Evolutionary conservation across 2,797 vertebrate species (phyloP).

Genomic region (Poecilia gillii): DNA sequence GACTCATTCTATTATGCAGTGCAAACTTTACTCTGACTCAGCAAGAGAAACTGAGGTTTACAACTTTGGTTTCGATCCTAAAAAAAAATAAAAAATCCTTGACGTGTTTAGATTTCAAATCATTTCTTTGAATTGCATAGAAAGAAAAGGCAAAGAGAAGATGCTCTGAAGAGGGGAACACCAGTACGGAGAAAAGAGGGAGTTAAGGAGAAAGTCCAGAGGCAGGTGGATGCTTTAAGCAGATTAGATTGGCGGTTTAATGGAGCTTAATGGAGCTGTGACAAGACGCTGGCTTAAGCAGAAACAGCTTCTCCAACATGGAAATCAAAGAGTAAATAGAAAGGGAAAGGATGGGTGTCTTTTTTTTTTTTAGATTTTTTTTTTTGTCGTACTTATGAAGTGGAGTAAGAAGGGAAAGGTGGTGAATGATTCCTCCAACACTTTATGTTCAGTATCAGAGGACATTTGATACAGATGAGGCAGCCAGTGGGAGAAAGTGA

Average conservation of each 20-base stretch:
- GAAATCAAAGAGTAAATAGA: not conserved
- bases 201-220: not conserved
- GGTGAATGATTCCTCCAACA: not conserved
- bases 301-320: constrained; percentile 30
- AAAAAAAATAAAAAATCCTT: constrained; percentile 10
- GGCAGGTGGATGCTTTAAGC: not conserved
- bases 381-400: not conserved
- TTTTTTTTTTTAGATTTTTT: not conserved
- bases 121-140: not conserved
- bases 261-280: constrained; percentile 32
- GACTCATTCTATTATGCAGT: constrained; percentile 33
- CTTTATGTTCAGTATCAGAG: not conserved
- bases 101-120: constrained; percentile 8
- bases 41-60: not conserved
- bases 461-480: not conserved
- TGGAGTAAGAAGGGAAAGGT: not conserved
- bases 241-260: constrained; percentile 10
- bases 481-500: constrained; percentile 26
- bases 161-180: not conserved
- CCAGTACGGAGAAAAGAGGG: not conserved
- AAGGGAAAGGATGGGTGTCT: not conserved
- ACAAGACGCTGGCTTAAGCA: constrained; percentile 27
- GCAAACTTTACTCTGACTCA: not conserved
- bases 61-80: not conserved
- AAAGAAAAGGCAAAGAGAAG: not conserved